Base-by-base conservation (phyloP, 2,888 invertebrate species). In the Fabriciana adippe region DNA sequence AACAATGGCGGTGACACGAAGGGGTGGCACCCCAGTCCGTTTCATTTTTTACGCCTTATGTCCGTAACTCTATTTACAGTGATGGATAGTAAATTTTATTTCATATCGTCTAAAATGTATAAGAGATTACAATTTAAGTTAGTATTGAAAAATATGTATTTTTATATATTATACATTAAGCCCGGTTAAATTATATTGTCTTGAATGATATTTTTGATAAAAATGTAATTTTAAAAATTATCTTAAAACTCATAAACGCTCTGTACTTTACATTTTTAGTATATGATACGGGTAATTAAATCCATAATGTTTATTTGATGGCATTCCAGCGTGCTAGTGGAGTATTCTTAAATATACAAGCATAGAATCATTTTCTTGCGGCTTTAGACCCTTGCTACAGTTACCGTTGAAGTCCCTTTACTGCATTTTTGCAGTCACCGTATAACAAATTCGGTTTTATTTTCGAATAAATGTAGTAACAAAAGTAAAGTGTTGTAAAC, bases 321-420 rank as follows among this genome's bases (percentile, higher is more conserved):
- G 47, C 48, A 31, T 48, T 48, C 48, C 26, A 26, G 48, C 26
- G 26, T 26, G n/a, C 48, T 59, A n/a, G 26, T 47, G 47, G 35
- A 8, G 11, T 21, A 48, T 59, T 26, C 48, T 16, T 3, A 59
- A 48, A 59, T 48, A 48, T 48, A 59, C 48, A 47, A 13, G 48
- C 26, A 8, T 6, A 48, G 59, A 31, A 59, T 16, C 13, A 13
- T 59, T 48, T 59, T 48, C 31, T 48, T 48, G 59, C 48, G 48
- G 48, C 16, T 14, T 26, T 16, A 59, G 59, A 59, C 59, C 59
- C 26, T 59, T n/a, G 48, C 48, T 59, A 16, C 31, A 48, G 59
- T 59, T 48, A 59, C 26, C 59, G 26, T 26, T 59, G 26, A 59
- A 31, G 59, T 59, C 48, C 48, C 59, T 59, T 31, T 48, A 59